phyloP scores from a whole-genome alignment of 2,888 invertebrate genomes.

The Alloscopus bannaensis region DNA sequence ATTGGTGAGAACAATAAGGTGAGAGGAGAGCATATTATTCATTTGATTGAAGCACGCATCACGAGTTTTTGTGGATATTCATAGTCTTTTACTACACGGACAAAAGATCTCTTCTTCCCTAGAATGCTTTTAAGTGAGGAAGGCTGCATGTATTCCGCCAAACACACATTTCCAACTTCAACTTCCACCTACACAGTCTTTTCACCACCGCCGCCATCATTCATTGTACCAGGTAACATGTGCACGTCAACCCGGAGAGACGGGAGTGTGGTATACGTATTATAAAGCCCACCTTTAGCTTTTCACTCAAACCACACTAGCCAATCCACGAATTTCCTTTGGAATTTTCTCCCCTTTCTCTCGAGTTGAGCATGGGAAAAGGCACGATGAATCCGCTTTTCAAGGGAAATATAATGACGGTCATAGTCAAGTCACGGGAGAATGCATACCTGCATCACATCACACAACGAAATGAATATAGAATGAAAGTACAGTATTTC shows the following conservation, averaged over 20 bases:
- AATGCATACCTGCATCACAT: slow-evolving; percentile 56
- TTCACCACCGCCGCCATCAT: slow-evolving; percentile 43
- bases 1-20: too few relatives aligned
- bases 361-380: too few relatives aligned
- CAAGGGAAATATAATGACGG: too few relatives aligned
- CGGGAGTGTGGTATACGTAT: background rate
- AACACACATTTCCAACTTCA: too few relatives aligned
- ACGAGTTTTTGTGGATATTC: slow-evolving; percentile 5
- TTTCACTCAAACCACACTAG: slow-evolving; percentile 22
- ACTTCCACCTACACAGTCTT: slow-evolving; percentile 38
- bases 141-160: too few relatives aligned
- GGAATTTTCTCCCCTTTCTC: background rate
- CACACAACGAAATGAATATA: too few relatives aligned
- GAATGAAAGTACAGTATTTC: too few relatives aligned
- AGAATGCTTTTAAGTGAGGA: too few relatives aligned
- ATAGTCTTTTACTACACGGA: slow-evolving; percentile 19
- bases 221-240: slow-evolving; percentile 58
- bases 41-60: slow-evolving; percentile 43
- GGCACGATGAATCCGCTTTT: too few relatives aligned
- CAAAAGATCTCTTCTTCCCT: too few relatives aligned
- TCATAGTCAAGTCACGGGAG: too few relatives aligned
- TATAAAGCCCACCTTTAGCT: slow-evolving; percentile 41
- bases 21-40: too few relatives aligned
- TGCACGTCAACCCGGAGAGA: slow-evolving; percentile 42
- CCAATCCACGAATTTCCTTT: slow-evolving; percentile 31